Base-by-base conservation (phyloP, 2,888 invertebrate species). In the Caenorhabditis angaria region DNA sequence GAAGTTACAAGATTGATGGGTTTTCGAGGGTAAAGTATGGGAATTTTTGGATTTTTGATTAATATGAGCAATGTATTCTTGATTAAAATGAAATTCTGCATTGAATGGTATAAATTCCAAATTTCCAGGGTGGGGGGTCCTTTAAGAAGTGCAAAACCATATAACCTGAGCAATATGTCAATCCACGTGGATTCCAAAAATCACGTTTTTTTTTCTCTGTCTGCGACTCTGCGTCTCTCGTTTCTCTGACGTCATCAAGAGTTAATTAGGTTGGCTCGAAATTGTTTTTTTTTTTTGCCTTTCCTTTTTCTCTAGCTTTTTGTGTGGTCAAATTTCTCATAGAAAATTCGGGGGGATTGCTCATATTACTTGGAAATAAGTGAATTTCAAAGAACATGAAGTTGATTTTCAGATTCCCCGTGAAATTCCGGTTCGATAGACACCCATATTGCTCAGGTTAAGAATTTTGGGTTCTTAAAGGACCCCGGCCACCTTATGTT, bases 181-280 rank as follows among this genome's bases (percentile, higher is more conserved):
- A 41, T 18, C 3, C 18, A 10, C 18, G 14, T 41, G 2, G 41
- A n/a, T n/a, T n/a, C 18, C 18, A 12, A 41, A 2, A 41, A 41
- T 14, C 6, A 18, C 18, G 8, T 2, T 14, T 12, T 12, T 12
- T 41, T 12, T 41, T 41, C 18, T 41, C 41, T 6, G 8, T 14
- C 8, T 18, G 32, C 12, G 5, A 32, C 32, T 32, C 32, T 32
- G 32, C 32, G 32, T 41, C 41, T 41, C 18, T 12, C n/a, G 41
- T 5, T 41, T 14, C 8, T 12, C 18, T 41, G 41, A 41, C 41
- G 41, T 41, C 41, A 41, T 41, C 32, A 10, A 32, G 5, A 32
- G 32, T 32, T 41, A 41, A 41, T 41, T 41, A 41, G 41, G 41
- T 41, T 41, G 41, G 41, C 41, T 41, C 32, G 10, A 41, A 41